A percentile compares a stretch with the other conserved stretches of the same genome.
Conservation (phyloP, 2,113 vertebrate species). For the Entosphenus tridentatus region DNA sequence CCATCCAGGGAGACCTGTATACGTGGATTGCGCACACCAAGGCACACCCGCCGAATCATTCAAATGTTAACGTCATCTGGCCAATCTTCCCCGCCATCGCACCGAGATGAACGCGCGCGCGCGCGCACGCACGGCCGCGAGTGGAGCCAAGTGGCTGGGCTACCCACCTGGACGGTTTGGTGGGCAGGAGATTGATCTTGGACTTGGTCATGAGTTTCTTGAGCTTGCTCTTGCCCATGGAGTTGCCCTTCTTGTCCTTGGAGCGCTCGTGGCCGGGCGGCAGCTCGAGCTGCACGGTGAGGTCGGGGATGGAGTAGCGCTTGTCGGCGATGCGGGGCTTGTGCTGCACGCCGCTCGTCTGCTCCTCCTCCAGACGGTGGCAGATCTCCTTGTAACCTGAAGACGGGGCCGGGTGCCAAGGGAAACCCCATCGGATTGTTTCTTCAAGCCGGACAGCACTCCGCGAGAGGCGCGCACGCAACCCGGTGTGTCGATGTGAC, state of each 20-base stretch:
- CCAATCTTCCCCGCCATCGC: too few relatives aligned
- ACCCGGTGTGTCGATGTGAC: too few relatives aligned
- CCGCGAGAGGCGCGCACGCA: too few relatives aligned
- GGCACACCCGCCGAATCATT: too few relatives aligned
- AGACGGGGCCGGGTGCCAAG: background rate
- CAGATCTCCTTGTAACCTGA: conserved; percentile 84
- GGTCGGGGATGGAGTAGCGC: conserved; percentile 81
- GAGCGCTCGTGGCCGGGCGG: conserved; percentile 50
- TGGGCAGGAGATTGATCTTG: conserved; percentile 75
- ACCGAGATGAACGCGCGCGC: too few relatives aligned
- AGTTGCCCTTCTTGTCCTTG: conserved; percentile 83
- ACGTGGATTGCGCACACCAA: too few relatives aligned
- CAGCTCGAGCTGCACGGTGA: conserved; percentile 63
- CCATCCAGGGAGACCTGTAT: too few relatives aligned
- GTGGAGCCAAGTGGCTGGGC: too few relatives aligned
- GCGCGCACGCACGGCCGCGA: too few relatives aligned
- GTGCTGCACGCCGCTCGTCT: conserved; percentile 56
- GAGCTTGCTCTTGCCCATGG: conserved; percentile 77
- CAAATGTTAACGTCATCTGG: too few relatives aligned
- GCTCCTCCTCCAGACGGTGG: conserved; percentile 56
- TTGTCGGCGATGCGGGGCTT: conserved; percentile 90
- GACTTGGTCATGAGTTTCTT: conserved; percentile 90
- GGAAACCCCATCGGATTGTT: too few relatives aligned
- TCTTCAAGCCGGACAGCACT: too few relatives aligned
- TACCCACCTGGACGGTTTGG: conserved; percentile 66